Evolutionary conservation across 2,113 vertebrate species (phyloP), one percentile per base, ranked within the genome.

Genomic region (Pycnonotus jocosus): DNA sequence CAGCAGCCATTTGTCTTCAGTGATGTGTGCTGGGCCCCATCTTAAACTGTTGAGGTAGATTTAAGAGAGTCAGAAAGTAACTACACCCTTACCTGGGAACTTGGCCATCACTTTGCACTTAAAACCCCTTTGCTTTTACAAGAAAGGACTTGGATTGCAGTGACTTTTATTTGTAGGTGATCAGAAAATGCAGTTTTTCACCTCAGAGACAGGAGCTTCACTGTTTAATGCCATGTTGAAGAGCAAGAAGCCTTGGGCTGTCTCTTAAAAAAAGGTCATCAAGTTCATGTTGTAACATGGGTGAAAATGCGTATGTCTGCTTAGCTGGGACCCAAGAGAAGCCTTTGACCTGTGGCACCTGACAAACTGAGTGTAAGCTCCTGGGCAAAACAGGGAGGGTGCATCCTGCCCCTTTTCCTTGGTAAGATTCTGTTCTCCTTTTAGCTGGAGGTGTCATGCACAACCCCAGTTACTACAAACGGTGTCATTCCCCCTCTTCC

Each of bases 1-100:
- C 50, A 69, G 80, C 47, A 91, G 45, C 37, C 6, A 0, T 93
- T 93, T 90, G 72, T 93, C 81, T 94, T 86, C 65, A 45, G 56
- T 35, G 79, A 64, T 65, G 31, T 90, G 56, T 2, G 0, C 44
- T 9, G 2, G 87, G 86, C 50, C 80, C 91, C 51, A 25, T 68
- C 71, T 84, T 85, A 68, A 96, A 90, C 51, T 81, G 47, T 45
- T 30, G 48, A 74, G 33, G 54, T 92, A 90, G 70, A 92, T 94
- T 86, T 86, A 90, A 88, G 45, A 19, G 83, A 85, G 25, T 72
- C 58, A 94, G 82, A 91, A 91, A 86, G 53, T 92, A 82, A 86
- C 79, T 92, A 91, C 68, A 90, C 22, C 15, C 68, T 60, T 83
- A 70, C 51, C n/a, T 83, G 71, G 64, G n/a, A 89, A 64, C 58